phyloP scores from a whole-genome alignment of 2,888 invertebrate species.

The Rapana venosa region DNA sequence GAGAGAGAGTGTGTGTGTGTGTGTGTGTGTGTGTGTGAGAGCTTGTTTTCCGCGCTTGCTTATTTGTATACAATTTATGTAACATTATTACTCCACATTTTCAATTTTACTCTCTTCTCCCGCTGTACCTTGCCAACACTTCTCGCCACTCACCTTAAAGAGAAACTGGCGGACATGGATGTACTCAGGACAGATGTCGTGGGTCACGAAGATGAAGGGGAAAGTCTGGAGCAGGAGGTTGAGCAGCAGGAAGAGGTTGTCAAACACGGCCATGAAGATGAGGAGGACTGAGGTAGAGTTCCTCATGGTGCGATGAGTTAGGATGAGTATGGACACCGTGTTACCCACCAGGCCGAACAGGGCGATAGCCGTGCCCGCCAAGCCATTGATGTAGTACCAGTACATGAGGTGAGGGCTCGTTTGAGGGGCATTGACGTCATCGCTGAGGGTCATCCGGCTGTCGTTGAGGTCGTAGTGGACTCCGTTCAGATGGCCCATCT shows the following conservation, averaged over 20 bases:
- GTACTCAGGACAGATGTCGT: constrained; percentile 50
- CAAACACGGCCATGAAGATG: constrained; percentile 90
- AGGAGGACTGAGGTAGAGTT: constrained; percentile 95
- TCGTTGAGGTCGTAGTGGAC: not conserved
- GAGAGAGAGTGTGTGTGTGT: not conserved
- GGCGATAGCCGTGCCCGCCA: constrained; percentile 92
- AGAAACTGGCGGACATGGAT: constrained; percentile 43
- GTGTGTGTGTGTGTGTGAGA: too few species aligned
- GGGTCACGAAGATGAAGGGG: constrained; percentile 52
- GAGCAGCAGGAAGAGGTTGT: constrained; percentile 49
- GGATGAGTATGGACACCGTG: constrained; percentile 58
- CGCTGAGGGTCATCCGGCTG: not conserved
- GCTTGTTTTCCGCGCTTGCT: too few species aligned
- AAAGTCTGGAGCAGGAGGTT: constrained; percentile 58
- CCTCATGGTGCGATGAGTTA: constrained; percentile 88
- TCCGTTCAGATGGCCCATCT: not conserved
- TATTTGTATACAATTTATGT: too few species aligned
- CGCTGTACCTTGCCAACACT: constrained; percentile 14
- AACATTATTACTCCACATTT: too few species aligned
- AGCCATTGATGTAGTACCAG: constrained; percentile 86
- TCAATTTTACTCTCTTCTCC: too few species aligned
- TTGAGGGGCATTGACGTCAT: constrained; percentile 9
- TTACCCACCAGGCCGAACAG: constrained; percentile 82
- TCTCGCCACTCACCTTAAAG: constrained; percentile 37
- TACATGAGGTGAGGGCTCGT: constrained; percentile 40